Conservation (phyloP, 2,888 invertebrate species). For the Celastrina argiolus region DNA sequence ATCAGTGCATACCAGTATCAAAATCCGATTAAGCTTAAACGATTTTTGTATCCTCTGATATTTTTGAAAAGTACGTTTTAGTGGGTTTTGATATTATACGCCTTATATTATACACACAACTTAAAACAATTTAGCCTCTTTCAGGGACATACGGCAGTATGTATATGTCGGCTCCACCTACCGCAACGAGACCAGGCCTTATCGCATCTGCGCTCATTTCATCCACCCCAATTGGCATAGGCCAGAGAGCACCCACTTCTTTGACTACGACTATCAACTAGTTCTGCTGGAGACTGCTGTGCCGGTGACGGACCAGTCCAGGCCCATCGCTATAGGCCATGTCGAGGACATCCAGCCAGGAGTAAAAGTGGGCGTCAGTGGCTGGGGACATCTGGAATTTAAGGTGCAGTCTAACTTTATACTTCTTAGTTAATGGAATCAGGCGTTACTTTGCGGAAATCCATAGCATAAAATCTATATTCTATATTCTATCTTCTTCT, state of each 20-base stretch:
- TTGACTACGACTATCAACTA: slow-evolving; percentile 66
- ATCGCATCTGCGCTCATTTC: slow-evolving; percentile 59
- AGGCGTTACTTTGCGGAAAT: too few relatives aligned
- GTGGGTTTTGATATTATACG: too few relatives aligned
- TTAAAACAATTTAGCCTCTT: slow-evolving; percentile 29
- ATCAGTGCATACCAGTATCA: too few relatives aligned
- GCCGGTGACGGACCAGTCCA: slow-evolving; percentile 45
- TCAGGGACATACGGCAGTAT: slow-evolving; percentile 47
- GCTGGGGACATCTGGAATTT: slow-evolving; percentile 59
- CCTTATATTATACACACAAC: too few relatives aligned
- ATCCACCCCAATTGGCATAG: slow-evolving; percentile 54
- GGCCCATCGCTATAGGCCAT: slow-evolving; percentile 59
- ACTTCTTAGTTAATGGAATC: too few relatives aligned
- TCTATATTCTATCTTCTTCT: too few relatives aligned
- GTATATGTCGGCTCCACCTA: slow-evolving; percentile 55
- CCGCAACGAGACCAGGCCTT: slow-evolving; percentile 42
- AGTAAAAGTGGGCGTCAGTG: slow-evolving; percentile 46
- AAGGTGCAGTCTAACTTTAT: too few relatives aligned
- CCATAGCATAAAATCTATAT: too few relatives aligned
- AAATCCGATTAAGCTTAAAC: too few relatives aligned
- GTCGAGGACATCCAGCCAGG: slow-evolving; percentile 46
- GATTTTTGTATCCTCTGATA: too few relatives aligned
- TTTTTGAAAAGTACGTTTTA: too few relatives aligned
- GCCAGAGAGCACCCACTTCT: slow-evolving; percentile 39
- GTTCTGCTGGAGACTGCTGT: slow-evolving; percentile 53